Conservation (phyloP, 2,113 vertebrate genomes). For the Ameiurus melas region DNA sequence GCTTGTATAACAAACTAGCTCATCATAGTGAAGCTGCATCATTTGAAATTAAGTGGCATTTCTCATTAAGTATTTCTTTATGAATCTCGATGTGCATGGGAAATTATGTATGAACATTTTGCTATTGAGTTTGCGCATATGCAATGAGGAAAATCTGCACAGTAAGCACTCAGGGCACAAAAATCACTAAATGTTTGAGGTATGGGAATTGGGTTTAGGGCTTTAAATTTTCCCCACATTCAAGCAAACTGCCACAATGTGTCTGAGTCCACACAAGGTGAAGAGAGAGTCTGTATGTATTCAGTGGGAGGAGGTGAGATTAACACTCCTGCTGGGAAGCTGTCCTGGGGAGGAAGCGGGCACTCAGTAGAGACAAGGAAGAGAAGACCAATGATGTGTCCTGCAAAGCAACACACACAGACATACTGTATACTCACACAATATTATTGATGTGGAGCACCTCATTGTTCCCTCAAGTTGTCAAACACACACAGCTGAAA, state of each 20-base stretch:
- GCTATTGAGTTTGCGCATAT: not conserved
- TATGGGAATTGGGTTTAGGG: not conserved
- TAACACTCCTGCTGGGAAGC: slow-evolving; percentile 62
- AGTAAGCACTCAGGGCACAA: not conserved
- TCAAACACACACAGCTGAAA: slow-evolving; percentile 21
- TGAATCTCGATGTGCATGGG: not conserved
- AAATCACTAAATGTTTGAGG: not conserved
- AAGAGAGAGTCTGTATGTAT: slow-evolving; percentile 1
- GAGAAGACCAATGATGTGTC: slow-evolving; percentile 61
- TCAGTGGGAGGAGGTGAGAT: slow-evolving; percentile 37
- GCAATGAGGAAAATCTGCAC: not conserved
- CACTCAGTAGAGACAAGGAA: slow-evolving; percentile 71
- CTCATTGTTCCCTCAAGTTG: not conserved
- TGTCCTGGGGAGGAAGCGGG: slow-evolving; percentile 66
- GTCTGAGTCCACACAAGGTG: not conserved
- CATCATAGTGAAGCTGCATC: not conserved
- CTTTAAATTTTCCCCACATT: not conserved
- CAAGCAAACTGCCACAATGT: not conserved
- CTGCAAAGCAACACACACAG: slow-evolving; percentile 37
- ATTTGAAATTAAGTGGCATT: not conserved
- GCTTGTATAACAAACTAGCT: not conserved
- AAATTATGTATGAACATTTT: not conserved
- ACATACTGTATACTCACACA: slow-evolving; percentile 17
- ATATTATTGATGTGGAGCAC: slow-evolving; percentile 6
- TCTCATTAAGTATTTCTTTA: not conserved